Percentiles rank a stretch among this genome's conserved stretches.
These are phyloP conservation scores for Vireo altiloquus DNA, from an alignment of 2,113 vertebrate genomes.

Conservation along the genomic window DNA sequence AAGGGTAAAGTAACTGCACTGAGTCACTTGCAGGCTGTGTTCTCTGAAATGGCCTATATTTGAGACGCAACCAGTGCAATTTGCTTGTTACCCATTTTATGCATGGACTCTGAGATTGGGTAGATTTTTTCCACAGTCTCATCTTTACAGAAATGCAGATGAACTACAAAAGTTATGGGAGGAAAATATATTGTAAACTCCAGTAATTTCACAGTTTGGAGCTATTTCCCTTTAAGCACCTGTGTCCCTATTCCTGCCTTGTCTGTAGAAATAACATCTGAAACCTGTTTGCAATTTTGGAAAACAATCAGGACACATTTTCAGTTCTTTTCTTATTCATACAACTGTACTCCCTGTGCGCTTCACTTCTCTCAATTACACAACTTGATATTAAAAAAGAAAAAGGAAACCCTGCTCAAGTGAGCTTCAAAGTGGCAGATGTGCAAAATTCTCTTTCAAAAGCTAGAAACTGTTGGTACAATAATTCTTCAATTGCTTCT, in stretches of 20 bases:
- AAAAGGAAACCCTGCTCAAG: conserved; percentile 36
- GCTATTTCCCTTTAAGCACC: conserved; percentile 16
- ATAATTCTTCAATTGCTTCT: conserved; percentile 30
- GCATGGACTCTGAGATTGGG: neutral
- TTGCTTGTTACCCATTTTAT: neutral
- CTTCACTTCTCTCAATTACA: conserved; percentile 63
- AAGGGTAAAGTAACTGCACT: neutral
- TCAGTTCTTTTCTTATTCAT: conserved; percentile 62
- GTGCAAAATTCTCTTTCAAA: conserved; percentile 46
- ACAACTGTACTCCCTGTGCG: conserved; percentile 11
- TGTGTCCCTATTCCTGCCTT: conserved; percentile 31
- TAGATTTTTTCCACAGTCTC: neutral
- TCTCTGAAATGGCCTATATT: neutral
- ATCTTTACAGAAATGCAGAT: neutral
- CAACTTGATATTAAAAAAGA: conserved; percentile 36
- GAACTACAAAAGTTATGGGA: conserved; percentile 15
- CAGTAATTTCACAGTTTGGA: neutral
- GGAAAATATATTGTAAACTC: neutral
- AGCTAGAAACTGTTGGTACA: conserved; percentile 18
- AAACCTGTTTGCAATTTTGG: conserved; percentile 59
- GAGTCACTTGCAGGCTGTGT: neutral
- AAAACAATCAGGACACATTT: conserved; percentile 61
- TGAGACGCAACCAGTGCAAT: neutral
- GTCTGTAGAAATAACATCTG: conserved; percentile 48
- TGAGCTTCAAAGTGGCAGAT: conserved; percentile 59